phyloP scores from a whole-genome alignment of 2,113 vertebrate genomes.

The Mesocricetus auratus region DNA sequence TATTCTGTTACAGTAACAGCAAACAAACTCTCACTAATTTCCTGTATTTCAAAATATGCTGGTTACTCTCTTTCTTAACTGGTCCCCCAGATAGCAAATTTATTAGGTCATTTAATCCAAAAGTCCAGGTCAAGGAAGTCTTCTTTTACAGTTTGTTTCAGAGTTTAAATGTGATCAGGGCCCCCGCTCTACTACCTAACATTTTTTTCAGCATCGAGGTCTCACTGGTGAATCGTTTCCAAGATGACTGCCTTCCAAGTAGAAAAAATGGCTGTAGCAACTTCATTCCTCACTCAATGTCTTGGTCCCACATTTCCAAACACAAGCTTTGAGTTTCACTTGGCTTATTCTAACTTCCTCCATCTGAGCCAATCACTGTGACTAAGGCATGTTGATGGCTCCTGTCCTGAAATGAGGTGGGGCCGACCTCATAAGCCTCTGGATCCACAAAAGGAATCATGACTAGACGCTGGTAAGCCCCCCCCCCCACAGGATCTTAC shows the following conservation, averaged over 20 bases:
- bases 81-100: neutral
- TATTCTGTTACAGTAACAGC: neutral
- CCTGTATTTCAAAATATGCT: conserved; percentile 43
- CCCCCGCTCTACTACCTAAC: neutral
- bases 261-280: neutral
- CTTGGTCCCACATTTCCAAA: neutral
- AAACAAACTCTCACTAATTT: conserved; percentile 17
- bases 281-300: neutral
- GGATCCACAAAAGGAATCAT: neutral
- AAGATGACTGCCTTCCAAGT: neutral
- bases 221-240: neutral
- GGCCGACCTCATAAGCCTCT: neutral
- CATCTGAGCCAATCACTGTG: neutral
- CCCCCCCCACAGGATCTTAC: neutral
- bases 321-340: neutral
- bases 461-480: neutral
- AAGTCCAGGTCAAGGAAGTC: neutral
- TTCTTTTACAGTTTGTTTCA: conserved; percentile 17
- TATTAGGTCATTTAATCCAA: neutral
- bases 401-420: neutral
- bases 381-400: neutral
- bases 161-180: neutral
- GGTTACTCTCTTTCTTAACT: conserved; percentile 19
- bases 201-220: neutral
- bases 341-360: neutral